Percentiles rank a stretch among this genome's conserved stretches.
Evolutionary conservation across 35 echinoderm and acorn worm species (phyloP).

Genomic region (Hemicentrotus pulcherrimus): DNA sequence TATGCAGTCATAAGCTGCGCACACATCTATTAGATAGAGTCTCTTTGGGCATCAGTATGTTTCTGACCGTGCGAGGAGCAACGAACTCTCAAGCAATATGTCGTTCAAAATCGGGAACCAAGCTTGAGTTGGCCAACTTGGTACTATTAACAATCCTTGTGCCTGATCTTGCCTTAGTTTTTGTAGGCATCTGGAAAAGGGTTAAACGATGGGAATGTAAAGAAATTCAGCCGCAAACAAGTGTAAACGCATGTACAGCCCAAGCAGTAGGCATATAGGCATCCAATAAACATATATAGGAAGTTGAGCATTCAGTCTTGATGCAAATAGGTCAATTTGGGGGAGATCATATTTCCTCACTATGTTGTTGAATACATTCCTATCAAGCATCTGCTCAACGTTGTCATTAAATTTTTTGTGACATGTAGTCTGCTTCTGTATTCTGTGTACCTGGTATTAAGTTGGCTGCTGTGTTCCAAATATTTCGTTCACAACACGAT

Average conservation of each 20-base stretch:
- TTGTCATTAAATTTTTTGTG: neutral
- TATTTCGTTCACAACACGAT: neutral
- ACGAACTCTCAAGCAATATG: constrained; percentile 30
- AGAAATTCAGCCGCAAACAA: constrained; percentile 52
- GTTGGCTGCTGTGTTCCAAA: neutral
- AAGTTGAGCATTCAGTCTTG: constrained; percentile 52
- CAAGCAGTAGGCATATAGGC: constrained; percentile 55
- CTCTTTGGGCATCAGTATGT: too few species aligned
- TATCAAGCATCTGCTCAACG: neutral
- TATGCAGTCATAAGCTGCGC: too few species aligned
- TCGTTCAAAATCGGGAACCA: constrained; percentile 57
- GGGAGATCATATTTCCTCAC: constrained; percentile 23
- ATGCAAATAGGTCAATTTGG: constrained; percentile 71
- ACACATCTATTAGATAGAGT: too few species aligned
- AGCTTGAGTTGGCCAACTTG: constrained; percentile 67
- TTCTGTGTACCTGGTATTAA: neutral
- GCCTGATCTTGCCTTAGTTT: constrained; percentile 57
- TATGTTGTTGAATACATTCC: constrained; percentile 43
- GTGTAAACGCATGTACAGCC: constrained; percentile 54
- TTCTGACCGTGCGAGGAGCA: neutral
- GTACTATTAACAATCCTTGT: constrained; percentile 58
- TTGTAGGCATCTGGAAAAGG: constrained; percentile 53
- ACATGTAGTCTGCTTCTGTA: neutral
- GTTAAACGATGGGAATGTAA: constrained; percentile 64
- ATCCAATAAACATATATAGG: constrained; percentile 46